A percentile compares a stretch with the other conserved stretches of the same genome.
These are phyloP conservation scores for Branchellion lobata DNA, from an alignment of 2,888 invertebrate genomes.

Conservation along the genomic window DNA sequence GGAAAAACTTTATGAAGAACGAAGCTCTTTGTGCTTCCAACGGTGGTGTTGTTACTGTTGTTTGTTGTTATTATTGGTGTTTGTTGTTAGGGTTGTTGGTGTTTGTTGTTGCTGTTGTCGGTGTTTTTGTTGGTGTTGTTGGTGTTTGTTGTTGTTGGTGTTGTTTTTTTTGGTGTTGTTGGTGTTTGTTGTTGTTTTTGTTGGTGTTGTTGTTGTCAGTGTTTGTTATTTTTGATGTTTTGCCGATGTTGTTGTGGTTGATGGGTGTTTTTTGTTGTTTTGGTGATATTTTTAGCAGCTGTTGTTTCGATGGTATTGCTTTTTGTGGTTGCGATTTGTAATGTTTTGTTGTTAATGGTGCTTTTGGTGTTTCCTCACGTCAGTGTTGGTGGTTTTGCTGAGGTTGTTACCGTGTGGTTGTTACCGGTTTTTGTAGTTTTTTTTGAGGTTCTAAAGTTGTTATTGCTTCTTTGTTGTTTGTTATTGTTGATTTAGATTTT, in stretches of 20 bases:
- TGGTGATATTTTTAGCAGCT: too few species aligned
- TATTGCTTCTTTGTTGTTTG: not conserved
- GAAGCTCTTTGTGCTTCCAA: not conserved
- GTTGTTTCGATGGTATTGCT: too few species aligned
- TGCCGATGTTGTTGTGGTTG: too few species aligned
- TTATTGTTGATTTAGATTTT: too few species aligned
- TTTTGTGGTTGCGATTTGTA: too few species aligned
- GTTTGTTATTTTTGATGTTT: too few species aligned
- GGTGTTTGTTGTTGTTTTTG: conserved; percentile 2
- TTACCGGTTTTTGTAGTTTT: not conserved
- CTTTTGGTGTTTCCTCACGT: too few species aligned
- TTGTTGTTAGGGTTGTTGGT: not conserved
- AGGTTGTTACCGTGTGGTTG: not conserved
- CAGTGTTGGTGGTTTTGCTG: too few species aligned
- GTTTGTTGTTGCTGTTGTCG: not conserved
- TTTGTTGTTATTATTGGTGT: not conserved
- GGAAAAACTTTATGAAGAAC: not conserved
- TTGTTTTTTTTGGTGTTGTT: conserved; percentile 1
- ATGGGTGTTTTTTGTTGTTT: too few species aligned
- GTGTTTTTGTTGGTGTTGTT: too few species aligned
- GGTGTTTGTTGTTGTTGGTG: not conserved
- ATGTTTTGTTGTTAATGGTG: too few species aligned
- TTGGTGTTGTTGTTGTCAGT: too few species aligned
- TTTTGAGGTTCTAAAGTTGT: not conserved
- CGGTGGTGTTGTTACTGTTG: not conserved